These are phyloP conservation scores for Phaetusa simplex DNA, from an alignment of 2,113 vertebrate species.

Conservation along the genomic window DNA sequence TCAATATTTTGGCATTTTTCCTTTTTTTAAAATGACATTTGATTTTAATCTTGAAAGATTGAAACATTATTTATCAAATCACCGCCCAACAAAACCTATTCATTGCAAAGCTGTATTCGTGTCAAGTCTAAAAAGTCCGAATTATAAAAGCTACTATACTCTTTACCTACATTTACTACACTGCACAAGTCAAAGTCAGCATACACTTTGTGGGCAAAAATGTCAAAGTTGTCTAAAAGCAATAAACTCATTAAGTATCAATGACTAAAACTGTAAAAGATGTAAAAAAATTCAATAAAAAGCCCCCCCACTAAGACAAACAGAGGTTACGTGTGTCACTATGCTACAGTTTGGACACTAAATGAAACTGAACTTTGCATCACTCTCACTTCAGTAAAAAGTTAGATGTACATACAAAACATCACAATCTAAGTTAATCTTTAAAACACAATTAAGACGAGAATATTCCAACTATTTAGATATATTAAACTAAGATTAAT, in stretches of 20 bases:
- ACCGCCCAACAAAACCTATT: slow-evolving; percentile 47
- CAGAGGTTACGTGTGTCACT: neutral
- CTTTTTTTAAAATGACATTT: slow-evolving; percentile 47
- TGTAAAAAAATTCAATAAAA: neutral
- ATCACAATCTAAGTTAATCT: neutral
- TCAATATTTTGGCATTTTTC: slow-evolving; percentile 61
- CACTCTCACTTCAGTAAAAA: neutral
- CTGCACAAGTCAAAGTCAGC: neutral
- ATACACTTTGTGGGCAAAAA: neutral
- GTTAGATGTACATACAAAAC: neutral
- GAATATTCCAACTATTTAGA: neutral
- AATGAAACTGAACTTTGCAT: neutral
- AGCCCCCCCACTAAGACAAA: neutral
- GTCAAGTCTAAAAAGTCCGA: neutral
- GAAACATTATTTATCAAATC: slow-evolving; percentile 67
- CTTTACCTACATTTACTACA: neutral
- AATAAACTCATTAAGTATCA: neutral
- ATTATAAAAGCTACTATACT: neutral
- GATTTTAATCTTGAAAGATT: slow-evolving; percentile 16
- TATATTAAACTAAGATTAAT: neutral
- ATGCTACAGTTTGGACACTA: neutral
- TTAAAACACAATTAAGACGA: neutral
- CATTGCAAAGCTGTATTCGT: slow-evolving; percentile 23
- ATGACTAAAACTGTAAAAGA: neutral
- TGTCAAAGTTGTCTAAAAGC: neutral